Percentiles rank a stretch among this genome's conserved stretches.
Conservation (phyloP, 2,797 vertebrate genomes). For the Mycteria americana region DNA sequence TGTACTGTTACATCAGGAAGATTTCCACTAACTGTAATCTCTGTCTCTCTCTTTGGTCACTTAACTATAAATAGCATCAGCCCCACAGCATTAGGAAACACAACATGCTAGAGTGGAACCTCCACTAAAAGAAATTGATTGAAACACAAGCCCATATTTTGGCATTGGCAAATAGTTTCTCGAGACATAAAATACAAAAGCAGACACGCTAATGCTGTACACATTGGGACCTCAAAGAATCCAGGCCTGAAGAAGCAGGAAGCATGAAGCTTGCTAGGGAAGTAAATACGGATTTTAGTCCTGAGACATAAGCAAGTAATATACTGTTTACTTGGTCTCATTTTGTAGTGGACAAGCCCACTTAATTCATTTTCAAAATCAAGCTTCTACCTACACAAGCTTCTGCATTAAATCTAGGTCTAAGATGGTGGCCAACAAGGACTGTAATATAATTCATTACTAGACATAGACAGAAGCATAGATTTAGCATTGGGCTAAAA, state of each 20-base stretch:
- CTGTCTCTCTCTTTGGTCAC: not conserved
- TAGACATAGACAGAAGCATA: not conserved
- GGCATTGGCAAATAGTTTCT: not conserved
- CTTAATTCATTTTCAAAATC: not conserved
- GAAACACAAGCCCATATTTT: not conserved
- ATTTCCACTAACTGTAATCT: not conserved
- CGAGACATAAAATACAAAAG: not conserved
- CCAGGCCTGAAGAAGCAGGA: not conserved
- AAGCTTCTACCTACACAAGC: not conserved
- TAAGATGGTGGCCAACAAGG: not conserved
- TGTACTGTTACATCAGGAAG: not conserved
- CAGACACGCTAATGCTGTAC: not conserved
- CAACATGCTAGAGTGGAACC: not conserved
- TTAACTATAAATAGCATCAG: not conserved
- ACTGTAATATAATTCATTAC: not conserved
- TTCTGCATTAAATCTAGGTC: not conserved
- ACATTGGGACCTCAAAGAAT: not conserved
- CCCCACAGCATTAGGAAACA: not conserved
- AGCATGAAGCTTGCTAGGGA: not conserved
- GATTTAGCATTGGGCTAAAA: not conserved
- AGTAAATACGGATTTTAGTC: not conserved
- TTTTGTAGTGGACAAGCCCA: not conserved
- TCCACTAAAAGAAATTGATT: not conserved
- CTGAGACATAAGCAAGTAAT: not conserved
- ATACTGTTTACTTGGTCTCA: not conserved